Conservation (phyloP, 2,888 invertebrate genomes). For the Sarcophaga caerulescens region DNA sequence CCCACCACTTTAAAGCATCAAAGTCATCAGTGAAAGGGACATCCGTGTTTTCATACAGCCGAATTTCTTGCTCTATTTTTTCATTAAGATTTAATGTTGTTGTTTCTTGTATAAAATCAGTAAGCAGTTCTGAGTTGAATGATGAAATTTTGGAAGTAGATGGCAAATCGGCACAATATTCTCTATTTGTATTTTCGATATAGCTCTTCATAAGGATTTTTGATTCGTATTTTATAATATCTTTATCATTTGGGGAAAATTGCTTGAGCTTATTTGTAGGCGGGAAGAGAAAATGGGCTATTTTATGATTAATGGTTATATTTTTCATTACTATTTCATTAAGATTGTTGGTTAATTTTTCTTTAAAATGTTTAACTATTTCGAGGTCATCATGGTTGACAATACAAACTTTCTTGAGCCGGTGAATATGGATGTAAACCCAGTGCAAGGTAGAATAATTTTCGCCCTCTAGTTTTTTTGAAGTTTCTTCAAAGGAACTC, state of each 20-base stretch:
- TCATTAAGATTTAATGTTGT: constrained; percentile 25
- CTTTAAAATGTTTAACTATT: constrained; percentile 31
- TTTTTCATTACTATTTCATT: constrained; percentile 37
- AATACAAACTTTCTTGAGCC: constrained; percentile 32
- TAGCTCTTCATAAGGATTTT: constrained; percentile 44
- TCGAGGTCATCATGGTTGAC: constrained; percentile 10
- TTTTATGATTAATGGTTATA: constrained; percentile 55
- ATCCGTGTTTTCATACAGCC: constrained; percentile 36
- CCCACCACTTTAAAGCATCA: constrained; percentile 58
- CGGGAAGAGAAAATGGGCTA: constrained; percentile 62
- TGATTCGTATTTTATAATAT: constrained; percentile 26
- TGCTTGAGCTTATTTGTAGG: constrained; percentile 37
- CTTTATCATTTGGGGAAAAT: background rate
- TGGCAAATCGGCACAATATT: background rate
- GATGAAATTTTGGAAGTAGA: constrained; percentile 16
- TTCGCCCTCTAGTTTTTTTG: constrained; percentile 45
- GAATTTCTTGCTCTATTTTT: constrained; percentile 45
- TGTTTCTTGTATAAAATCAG: constrained; percentile 36
- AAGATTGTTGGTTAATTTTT: constrained; percentile 25
- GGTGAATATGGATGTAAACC: constrained; percentile 40
- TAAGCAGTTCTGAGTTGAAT: constrained; percentile 27
- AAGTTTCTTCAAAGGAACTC: constrained; percentile 44
- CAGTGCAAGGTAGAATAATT: constrained; percentile 51
- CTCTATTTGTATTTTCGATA: constrained; percentile 21
- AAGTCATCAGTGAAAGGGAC: constrained; percentile 16